phyloP scores from a whole-genome alignment of 2,797 vertebrate species.

The Pseudochromis fuscus region DNA sequence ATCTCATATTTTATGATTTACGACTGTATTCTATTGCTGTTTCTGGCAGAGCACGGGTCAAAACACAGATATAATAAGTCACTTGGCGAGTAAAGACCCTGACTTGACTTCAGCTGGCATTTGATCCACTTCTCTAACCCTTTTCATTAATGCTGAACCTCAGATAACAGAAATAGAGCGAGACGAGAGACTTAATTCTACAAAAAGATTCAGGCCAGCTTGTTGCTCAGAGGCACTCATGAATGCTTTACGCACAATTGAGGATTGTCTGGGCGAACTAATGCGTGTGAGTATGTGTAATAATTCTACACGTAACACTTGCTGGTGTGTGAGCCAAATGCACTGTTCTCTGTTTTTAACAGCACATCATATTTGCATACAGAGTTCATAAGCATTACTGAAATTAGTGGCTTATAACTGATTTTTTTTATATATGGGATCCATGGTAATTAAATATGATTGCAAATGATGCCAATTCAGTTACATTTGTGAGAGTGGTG shows the following conservation, averaged over 20 bases:
- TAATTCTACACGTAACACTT: conserved; percentile 14
- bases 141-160: conserved; percentile 39
- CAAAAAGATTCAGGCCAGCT: conserved; percentile 34
- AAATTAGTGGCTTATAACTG: neutral
- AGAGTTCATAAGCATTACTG: neutral
- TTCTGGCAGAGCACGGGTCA: conserved; percentile 27
- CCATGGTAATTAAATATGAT: conserved; percentile 18
- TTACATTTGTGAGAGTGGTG: conserved; percentile 13
- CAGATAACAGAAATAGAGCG: conserved; percentile 21
- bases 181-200: conserved; percentile 31
- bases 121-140: conserved; percentile 31
- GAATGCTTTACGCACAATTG: conserved; percentile 38
- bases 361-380: conserved; percentile 32
- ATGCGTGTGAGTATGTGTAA: conserved; percentile 18
- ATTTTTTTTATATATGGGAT: neutral
- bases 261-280: conserved; percentile 26
- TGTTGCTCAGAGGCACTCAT: conserved; percentile 39
- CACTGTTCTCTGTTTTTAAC: conserved; percentile 6
- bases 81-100: conserved; percentile 26
- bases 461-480: neutral
- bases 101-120: conserved; percentile 30
- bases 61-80: conserved; percentile 32
- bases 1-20: conserved; percentile 12
- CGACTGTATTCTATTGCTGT: neutral
- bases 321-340: conserved; percentile 14